Evolutionary conservation across 2,113 vertebrate species (phyloP).

Genomic region (Leptobrachium leishanense): DNA sequence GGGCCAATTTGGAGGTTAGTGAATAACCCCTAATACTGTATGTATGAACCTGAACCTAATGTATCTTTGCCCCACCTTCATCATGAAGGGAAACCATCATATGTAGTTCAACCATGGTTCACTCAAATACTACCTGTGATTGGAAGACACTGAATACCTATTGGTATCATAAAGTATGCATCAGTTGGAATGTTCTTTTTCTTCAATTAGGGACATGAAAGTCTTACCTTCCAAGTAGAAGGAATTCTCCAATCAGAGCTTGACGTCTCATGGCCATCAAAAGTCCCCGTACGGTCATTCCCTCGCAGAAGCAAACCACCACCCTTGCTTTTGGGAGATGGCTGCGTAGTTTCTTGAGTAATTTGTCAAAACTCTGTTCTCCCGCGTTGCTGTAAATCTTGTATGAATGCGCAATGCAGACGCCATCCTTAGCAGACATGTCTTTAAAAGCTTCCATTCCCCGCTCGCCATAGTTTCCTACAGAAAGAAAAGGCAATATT

Average conservation of each 20-base stretch:
- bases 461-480: conserved; percentile 97
- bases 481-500: not conserved
- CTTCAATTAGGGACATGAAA: not conserved
- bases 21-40: too few relatives aligned
- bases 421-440: conserved; percentile 93
- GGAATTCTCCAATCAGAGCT: conserved; percentile 86
- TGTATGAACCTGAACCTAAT: too few relatives aligned
- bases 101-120: too few relatives aligned
- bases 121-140: too few relatives aligned
- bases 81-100: too few relatives aligned
- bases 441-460: conserved; percentile 99
- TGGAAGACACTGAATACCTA: too few relatives aligned
- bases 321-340: conserved; percentile 94
- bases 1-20: too few relatives aligned
- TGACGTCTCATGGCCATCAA: conserved; percentile 95
- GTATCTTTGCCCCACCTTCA: too few relatives aligned
- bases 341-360: conserved; percentile 83
- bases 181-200: not conserved
- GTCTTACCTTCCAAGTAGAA: conserved; percentile 94
- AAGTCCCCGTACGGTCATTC: conserved; percentile 95
- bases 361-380: conserved; percentile 90
- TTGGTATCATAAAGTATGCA: too few relatives aligned
- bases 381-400: conserved; percentile 99
- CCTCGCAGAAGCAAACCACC: conserved; percentile 96
- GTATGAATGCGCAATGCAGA: conserved; percentile 97